Evolutionary conservation across 2,888 invertebrate genomes (phyloP).

Genomic region (Lobophora halterata): DNA sequence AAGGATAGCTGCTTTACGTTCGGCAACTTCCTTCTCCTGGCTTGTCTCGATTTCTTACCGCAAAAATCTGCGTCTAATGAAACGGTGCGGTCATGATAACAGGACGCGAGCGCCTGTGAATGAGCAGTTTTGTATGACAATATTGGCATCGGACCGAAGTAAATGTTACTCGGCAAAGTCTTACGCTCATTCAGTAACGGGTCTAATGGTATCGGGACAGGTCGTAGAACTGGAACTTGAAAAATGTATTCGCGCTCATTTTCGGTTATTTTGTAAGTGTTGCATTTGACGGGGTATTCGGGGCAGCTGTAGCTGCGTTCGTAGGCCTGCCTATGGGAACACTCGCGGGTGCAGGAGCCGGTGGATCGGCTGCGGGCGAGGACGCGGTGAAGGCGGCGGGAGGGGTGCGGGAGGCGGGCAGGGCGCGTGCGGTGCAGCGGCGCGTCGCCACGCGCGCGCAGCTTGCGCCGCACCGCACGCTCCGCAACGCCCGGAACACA

Average conservation of each 20-base stretch:
- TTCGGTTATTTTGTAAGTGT: slow-evolving; percentile 58
- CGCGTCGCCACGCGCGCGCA: slow-evolving; percentile 35
- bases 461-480: slow-evolving; percentile 45
- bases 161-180: slow-evolving; percentile 32
- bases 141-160: slow-evolving; percentile 28
- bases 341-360: slow-evolving; percentile 48
- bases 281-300: slow-evolving; percentile 49
- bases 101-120: slow-evolving; percentile 6
- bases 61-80: slow-evolving; percentile 31
- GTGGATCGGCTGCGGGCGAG: slow-evolving; percentile 62
- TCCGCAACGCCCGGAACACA: slow-evolving; percentile 48
- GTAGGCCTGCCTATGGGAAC: slow-evolving; percentile 46
- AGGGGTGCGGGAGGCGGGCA: slow-evolving; percentile 44
- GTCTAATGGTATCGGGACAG: slow-evolving; percentile 4
- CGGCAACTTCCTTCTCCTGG: slow-evolving; percentile 40
- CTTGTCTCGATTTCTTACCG: slow-evolving; percentile 25
- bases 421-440: slow-evolving; percentile 40
- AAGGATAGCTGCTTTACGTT: slow-evolving; percentile 34
- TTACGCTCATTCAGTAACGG: slow-evolving; percentile 27
- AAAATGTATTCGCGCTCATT: slow-evolving; percentile 51
- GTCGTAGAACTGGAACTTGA: slow-evolving; percentile 37
- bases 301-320: slow-evolving; percentile 61
- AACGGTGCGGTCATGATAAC: slow-evolving; percentile 25
- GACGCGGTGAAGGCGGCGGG: slow-evolving; percentile 47
- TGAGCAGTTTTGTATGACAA: slow-evolving; percentile 23